phyloP scores from a whole-genome alignment of 2,113 vertebrate species.

The Corvus moneduloides region DNA sequence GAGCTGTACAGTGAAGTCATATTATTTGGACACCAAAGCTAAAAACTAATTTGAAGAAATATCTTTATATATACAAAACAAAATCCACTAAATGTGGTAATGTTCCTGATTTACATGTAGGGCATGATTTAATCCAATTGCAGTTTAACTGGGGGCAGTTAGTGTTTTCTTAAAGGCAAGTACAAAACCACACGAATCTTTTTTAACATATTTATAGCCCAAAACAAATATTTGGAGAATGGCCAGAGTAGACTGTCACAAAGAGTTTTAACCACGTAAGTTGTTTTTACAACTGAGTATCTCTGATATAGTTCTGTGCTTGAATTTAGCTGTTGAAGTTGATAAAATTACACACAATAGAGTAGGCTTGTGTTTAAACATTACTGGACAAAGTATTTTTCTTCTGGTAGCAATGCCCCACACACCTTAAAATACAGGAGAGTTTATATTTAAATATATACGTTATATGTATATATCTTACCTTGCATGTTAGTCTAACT shows the following conservation, averaged over 20 bases:
- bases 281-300: background rate
- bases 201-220: background rate
- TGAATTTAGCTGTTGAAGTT: background rate
- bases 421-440: background rate
- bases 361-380: background rate
- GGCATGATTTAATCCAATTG: background rate
- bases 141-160: background rate
- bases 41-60: slow-evolving; percentile 31
- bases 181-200: background rate
- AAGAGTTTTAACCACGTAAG: background rate
- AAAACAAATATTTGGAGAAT: background rate
- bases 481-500: background rate
- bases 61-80: background rate
- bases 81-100: background rate
- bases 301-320: background rate
- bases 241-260: background rate
- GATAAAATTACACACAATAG: background rate
- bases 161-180: background rate
- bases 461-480: background rate
- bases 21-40: slow-evolving; percentile 31
- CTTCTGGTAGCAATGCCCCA: background rate
- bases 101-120: background rate
- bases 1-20: background rate
- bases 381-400: background rate
- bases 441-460: background rate